These are phyloP conservation scores for Mystacides longicornis DNA, from an alignment of 2,888 invertebrate species.

Conservation along the genomic window DNA sequence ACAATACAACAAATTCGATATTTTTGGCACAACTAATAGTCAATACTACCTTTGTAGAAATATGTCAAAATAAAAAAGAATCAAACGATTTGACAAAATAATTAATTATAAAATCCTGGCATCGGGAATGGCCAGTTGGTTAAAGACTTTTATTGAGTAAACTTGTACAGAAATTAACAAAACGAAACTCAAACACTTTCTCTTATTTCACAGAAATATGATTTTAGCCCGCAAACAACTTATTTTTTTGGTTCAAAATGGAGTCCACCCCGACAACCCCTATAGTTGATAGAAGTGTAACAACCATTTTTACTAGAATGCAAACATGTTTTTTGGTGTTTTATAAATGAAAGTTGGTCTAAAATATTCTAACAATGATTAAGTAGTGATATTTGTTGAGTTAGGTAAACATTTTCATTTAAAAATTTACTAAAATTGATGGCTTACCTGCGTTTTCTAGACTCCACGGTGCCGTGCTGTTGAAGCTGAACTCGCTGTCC, in stretches of 20 bases:
- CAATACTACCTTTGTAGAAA: no score
- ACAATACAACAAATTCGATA: no score
- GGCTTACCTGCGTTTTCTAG: conserved; percentile 51
- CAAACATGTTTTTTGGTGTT: neutral
- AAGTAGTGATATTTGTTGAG: neutral
- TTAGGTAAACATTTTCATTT: no score
- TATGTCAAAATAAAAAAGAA: no score
- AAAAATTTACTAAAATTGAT: conserved; percentile 6
- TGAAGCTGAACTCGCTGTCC: conserved; percentile 29
- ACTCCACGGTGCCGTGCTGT: conserved; percentile 54
- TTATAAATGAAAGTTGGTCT: neutral
- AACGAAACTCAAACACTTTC: no score
- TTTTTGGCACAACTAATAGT: no score
- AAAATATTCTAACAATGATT: neutral
- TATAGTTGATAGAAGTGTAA: neutral
- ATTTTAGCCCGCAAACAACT: neutral
- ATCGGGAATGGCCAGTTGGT: no score
- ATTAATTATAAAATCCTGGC: no score
- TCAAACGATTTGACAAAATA: no score
- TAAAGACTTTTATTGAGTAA: no score
- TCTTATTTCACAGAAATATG: no score
- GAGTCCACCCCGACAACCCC: conserved; percentile 22
- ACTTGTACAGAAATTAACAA: no score
- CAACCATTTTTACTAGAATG: neutral
- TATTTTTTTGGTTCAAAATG: conserved; percentile 16